Percentiles rank a stretch among this genome's conserved stretches.
Evolutionary conservation across 2,888 invertebrate species (phyloP).

Genomic region (Tholera decimalis): DNA sequence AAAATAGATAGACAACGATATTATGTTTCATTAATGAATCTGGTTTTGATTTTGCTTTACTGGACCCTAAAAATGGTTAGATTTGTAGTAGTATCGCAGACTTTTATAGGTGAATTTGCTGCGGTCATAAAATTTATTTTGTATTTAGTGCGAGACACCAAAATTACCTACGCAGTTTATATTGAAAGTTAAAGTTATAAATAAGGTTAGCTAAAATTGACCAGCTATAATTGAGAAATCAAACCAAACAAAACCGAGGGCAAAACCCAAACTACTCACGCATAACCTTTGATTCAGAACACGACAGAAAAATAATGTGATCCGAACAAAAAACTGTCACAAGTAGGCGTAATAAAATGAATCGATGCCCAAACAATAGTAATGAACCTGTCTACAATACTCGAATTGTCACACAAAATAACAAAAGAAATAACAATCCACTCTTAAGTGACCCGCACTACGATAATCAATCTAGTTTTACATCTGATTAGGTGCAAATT

Average conservation of each 20-base stretch:
- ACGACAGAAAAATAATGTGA: constrained; percentile 35
- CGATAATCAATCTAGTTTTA: constrained; percentile 90
- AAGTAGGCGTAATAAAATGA: constrained; percentile 71
- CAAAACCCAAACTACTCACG: constrained; percentile 46
- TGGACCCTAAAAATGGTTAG: neutral
- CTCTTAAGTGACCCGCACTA: constrained; percentile 75
- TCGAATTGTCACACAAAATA: constrained; percentile 79
- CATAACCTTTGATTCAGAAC: constrained; percentile 48
- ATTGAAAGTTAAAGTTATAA: neutral
- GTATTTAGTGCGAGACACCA: neutral
- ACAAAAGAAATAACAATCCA: constrained; percentile 81
- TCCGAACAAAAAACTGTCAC: constrained; percentile 50
- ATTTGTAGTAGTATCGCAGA: neutral
- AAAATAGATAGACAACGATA: no score
- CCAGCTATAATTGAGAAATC: constrained; percentile 27
- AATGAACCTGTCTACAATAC: constrained; percentile 73
- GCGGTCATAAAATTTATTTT: neutral
- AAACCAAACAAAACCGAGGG: constrained; percentile 25
- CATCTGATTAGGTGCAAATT: constrained; percentile 90
- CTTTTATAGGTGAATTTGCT: no score
- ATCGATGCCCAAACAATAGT: constrained; percentile 65
- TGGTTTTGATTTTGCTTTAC: no score
- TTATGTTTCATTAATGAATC: no score
- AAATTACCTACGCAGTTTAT: neutral
- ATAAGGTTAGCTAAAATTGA: constrained; percentile 1